Base-by-base conservation (phyloP, 2,797 vertebrate genomes). In the Sandelia bainsii region DNA sequence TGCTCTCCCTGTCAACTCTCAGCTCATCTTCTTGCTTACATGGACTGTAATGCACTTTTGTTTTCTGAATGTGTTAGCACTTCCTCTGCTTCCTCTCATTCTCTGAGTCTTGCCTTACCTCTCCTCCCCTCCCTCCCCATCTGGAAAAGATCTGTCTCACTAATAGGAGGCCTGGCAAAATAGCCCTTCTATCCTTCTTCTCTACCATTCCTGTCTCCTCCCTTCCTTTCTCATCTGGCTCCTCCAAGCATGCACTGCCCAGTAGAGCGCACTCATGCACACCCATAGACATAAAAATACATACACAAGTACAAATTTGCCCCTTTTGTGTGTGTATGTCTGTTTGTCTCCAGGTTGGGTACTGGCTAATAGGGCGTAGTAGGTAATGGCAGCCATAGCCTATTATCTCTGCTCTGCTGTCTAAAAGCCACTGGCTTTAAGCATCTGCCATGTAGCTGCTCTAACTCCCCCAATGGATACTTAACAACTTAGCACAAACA, bases 321-420 rank as follows among this genome's bases (percentile, higher is more conserved):
- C 72, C 62, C 8, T 8, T 87, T 72, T 83, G 73, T 79, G 73
- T 82, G 75, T 76, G 80, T 76, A 57, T 86, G 57, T 80, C 44
- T 87, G 86, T 87, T 80, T 86, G 80, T 90, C 82, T 91, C 69
- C 81, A 91, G 85, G 82, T 87, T 83, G 79, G 83, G 83, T 81
- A 67, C 86, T 77, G 85, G 86, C 85, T 92, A 90, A 91, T 86
- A 91, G 82, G 91, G 89, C 82, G 72, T 85, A 89, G 91, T 88
- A 88, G 91, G 87, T 92, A 90, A 91, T 90, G 87, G 82, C 86
- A 90, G 80, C 85, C 82, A 1, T 58, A 83, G 88, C 87, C 90
- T 91, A 91, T 92, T 93, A 93, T 91, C 89, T 88, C 85, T 91
- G 89, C 87, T 90, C 88, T 85, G 84, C 82, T 88, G 88, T 92